These are phyloP conservation scores for Trachelus stipa DNA, from an alignment of 2,888 invertebrate species.

Conservation along the genomic window DNA sequence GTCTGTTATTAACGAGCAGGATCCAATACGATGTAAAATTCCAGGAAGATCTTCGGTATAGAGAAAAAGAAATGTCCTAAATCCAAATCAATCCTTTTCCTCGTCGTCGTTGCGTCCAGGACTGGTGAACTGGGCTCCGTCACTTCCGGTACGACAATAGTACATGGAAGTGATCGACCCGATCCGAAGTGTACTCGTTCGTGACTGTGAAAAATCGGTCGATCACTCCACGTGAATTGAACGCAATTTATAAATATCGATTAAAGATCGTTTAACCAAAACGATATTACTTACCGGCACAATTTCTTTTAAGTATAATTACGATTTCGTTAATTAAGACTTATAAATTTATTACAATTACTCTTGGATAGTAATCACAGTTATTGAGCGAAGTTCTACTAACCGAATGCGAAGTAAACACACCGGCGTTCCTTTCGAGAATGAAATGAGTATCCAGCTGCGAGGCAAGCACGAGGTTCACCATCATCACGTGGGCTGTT, in stretches of 20 bases:
- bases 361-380: neutral
- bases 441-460: neutral
- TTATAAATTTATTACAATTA: neutral
- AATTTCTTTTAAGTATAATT: neutral
- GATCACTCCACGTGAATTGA: neutral
- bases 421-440: neutral
- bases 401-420: neutral
- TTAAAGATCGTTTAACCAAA: neutral
- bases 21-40: neutral
- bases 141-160: neutral
- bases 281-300: neutral
- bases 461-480: neutral
- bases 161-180: neutral
- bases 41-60: neutral
- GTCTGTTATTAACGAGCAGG: neutral
- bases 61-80: neutral
- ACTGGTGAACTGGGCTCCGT: neutral
- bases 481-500: neutral
- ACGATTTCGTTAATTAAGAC: neutral
- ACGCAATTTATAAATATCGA: neutral
- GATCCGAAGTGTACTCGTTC: neutral
- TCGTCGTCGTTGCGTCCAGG: neutral
- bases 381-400: neutral
- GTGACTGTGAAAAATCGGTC: conserved; percentile 6
- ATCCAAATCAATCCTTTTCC: neutral